Evolutionary conservation across 2,797 vertebrate species (phyloP).

Genomic region (Malacoraja senta): DNA sequence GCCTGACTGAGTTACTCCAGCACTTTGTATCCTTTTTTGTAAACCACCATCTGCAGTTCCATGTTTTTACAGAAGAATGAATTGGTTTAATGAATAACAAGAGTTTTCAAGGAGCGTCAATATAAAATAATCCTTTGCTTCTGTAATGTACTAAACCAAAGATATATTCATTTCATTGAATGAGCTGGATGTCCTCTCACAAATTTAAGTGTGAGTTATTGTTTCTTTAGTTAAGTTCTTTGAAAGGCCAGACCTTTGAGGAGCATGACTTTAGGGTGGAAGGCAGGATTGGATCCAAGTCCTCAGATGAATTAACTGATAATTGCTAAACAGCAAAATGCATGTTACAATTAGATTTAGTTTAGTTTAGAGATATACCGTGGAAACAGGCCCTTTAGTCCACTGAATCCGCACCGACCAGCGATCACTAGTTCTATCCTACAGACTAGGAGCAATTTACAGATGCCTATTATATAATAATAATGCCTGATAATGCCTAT

Average conservation of each 20-base stretch:
- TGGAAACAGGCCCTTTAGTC: too few relatives aligned
- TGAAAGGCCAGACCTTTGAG: not conserved
- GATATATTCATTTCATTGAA: not conserved
- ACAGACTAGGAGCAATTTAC: too few relatives aligned
- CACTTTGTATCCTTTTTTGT: too few relatives aligned
- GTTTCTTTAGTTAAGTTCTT: not conserved
- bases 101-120: not conserved
- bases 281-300: not conserved
- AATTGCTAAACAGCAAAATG: not conserved
- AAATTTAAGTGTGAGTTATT: not conserved
- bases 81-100: not conserved
- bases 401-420: too few relatives aligned
- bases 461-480: too few relatives aligned
- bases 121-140: not conserved
- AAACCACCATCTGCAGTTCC: too few relatives aligned
- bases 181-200: not conserved
- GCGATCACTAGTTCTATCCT: too few relatives aligned
- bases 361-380: too few relatives aligned
- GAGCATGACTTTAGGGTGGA: not conserved
- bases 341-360: not conserved
- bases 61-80: not conserved
- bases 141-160: not conserved
- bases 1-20: too few relatives aligned
- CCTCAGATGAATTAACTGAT: not conserved
- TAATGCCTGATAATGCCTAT: too few relatives aligned